Base-by-base conservation (phyloP, 92 coral and sea anemone genomes). In the Galaxea fascicularis region DNA sequence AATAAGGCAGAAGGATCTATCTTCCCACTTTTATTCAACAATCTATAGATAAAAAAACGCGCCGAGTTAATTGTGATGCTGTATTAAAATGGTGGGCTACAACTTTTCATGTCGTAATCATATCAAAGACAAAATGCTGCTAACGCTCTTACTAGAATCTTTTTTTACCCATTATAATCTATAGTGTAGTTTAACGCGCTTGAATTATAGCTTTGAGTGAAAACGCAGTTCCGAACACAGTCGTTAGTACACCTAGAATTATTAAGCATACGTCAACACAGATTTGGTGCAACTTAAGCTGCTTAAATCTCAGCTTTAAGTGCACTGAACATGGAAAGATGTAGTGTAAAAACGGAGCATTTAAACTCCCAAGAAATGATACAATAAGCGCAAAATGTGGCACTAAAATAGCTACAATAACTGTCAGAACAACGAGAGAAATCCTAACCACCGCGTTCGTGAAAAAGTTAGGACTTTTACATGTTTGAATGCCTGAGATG, bases 321-420 rank as follows among this genome's bases (percentile, higher is more conserved):
- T 57, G 63, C 63, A 57, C 63, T 17, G 63, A 24, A 8, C 63
- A 57, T 3, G 73, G 73, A 12, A 67, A 67, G 4, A 26, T 24
- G 44, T 9, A 28, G 4, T 14, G 21, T 24, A 9, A 9, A 67
- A 39, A 29, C 16, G 73, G 73, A 1, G 21, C 73, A 13, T 29
- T 28, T 0, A 67, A 39, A 67, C 58, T n/a, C 25, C 56, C 76
- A 1, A 51, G 4, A 4, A 71, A 71, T 24, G 76, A 44, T 6
- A 51, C 22, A 2, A 71, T 44, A 20, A 56, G 56, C 64, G 28
- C 60, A 53, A 75, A 75, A 75, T 54, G 60, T 27, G 80, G 80
- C 16, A 75, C 25, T 26, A 53, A 75, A 52, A 75, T 25, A 4
- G 80, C 80, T 16, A 39, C 25, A 27, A 24, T 18, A 10, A 75